These are phyloP conservation scores for Dipodomys ordii DNA, from an alignment of 2,113 vertebrate genomes.

Conservation along the genomic window DNA sequence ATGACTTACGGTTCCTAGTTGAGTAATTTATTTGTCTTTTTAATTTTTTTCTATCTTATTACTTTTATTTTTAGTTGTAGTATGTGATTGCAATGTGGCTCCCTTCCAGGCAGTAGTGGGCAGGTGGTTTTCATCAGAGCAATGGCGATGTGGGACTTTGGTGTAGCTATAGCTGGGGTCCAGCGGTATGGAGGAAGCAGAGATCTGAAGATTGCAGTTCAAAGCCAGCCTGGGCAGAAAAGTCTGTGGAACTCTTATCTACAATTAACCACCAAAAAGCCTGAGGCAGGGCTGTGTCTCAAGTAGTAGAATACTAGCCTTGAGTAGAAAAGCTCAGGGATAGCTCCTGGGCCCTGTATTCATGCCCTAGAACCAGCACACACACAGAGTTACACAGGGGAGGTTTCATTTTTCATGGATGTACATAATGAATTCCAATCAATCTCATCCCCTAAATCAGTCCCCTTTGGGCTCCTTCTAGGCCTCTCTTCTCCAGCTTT, in stretches of 20 bases:
- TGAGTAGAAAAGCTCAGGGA: no score
- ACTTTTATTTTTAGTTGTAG: not conserved
- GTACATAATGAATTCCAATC: no score
- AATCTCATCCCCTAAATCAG: no score
- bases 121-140: not conserved
- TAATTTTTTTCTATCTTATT: not conserved
- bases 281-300: no score
- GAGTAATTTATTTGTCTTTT: not conserved
- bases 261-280: no score
- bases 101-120: not conserved
- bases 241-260: no score
- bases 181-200: not conserved
- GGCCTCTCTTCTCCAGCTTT: not conserved
- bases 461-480: not conserved
- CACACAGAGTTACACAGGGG: no score
- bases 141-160: accelerated
- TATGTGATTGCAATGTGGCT: not conserved
- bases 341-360: no score
- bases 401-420: no score
- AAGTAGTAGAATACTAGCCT: no score
- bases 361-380: no score
- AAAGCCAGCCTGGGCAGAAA: no score
- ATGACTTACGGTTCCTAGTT: not conserved
- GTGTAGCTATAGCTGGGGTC: not conserved
- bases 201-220: not conserved